These are phyloP conservation scores for Watsonalla binaria DNA, from an alignment of 2,888 invertebrate genomes.

Conservation along the genomic window DNA sequence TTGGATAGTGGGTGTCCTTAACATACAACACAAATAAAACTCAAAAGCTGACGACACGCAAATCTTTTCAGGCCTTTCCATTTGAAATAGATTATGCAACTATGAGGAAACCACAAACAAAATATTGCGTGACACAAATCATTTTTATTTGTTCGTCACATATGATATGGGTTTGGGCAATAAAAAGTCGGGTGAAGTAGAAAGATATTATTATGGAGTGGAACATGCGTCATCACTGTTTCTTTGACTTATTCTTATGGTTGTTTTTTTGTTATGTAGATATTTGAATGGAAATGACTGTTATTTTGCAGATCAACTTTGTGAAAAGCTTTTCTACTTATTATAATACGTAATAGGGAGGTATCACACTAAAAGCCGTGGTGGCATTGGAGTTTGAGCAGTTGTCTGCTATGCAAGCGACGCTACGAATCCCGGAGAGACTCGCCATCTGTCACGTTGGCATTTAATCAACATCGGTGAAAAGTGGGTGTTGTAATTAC, in stretches of 20 bases:
- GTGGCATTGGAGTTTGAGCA: no score
- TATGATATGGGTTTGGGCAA: slow-evolving; percentile 6
- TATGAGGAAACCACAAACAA: slow-evolving; percentile 16
- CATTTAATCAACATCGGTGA: no score
- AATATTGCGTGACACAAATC: slow-evolving; percentile 34
- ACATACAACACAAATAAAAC: no score
- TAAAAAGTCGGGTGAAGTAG: neutral
- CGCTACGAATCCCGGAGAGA: no score
- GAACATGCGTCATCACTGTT: neutral
- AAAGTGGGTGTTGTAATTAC: no score
- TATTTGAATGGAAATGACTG: neutral
- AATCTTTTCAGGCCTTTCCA: neutral
- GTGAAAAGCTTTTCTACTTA: slow-evolving; percentile 1
- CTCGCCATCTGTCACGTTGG: no score
- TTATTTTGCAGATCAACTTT: neutral
- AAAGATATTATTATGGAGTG: neutral
- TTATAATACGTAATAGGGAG: neutral
- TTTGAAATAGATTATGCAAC: slow-evolving; percentile 14
- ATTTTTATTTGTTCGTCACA: slow-evolving; percentile 31
- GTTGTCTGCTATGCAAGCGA: no score
- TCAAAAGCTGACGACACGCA: no score
- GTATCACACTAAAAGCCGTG: no score
- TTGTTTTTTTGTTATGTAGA: neutral
- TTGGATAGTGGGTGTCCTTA: no score
- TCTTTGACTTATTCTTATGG: neutral